These are phyloP conservation scores for Falco peregrinus DNA, from an alignment of 2,797 vertebrate genomes.

Conservation along the genomic window DNA sequence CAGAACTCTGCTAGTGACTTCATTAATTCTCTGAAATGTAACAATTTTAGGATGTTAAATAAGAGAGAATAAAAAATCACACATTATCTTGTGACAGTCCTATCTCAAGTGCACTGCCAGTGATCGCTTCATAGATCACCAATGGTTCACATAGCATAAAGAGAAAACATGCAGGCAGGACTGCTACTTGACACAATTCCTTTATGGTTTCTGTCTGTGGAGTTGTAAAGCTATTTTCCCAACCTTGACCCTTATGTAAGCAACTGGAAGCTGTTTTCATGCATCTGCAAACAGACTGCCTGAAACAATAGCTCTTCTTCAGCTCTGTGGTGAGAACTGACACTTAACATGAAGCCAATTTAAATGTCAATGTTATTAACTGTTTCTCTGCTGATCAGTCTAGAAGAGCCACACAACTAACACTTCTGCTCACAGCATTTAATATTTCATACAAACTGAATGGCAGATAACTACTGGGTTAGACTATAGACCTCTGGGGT, in stretches of 20 bases:
- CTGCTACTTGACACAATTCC: neutral
- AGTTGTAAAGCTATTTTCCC: conserved; percentile 46
- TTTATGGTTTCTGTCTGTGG: neutral
- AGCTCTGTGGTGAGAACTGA: conserved; percentile 39
- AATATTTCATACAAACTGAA: neutral
- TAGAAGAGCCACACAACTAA: neutral
- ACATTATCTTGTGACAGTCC: neutral
- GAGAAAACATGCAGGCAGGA: neutral
- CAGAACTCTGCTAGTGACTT: neutral
- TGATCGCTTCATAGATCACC: neutral
- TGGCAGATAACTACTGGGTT: neutral
- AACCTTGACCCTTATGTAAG: conserved; percentile 49
- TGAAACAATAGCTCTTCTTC: conserved; percentile 60
- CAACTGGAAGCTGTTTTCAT: conserved; percentile 24
- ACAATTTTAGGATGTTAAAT: neutral
- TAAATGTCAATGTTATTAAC: conserved; percentile 61
- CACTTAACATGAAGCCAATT: conserved; percentile 57
- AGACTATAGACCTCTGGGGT: neutral
- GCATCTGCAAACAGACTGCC: conserved; percentile 30
- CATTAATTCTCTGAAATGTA: neutral
- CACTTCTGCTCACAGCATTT: neutral
- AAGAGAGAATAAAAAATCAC: neutral
- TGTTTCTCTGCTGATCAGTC: conserved; percentile 19
- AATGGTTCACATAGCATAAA: neutral
- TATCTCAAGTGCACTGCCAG: neutral